Percentiles rank a stretch among this genome's conserved stretches.
Evolutionary conservation across 2,797 vertebrate species (phyloP).

Genomic region (Chanos chanos): DNA sequence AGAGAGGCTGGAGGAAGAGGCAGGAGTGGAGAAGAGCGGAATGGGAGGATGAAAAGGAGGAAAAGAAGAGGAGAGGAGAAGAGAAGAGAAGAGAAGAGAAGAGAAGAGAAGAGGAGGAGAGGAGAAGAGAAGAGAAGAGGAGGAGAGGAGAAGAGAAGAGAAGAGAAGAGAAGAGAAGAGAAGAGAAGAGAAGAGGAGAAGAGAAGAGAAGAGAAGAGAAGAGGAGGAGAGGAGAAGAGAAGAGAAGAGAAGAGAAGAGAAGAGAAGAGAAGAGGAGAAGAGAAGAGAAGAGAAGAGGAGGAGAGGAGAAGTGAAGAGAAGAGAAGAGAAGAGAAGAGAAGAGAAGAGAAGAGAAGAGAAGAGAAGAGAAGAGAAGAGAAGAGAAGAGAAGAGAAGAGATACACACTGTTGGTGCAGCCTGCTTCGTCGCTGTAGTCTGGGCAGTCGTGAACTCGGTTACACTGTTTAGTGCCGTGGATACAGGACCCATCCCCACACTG

Average conservation of each 20-base stretch:
- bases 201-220: background rate
- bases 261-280: background rate
- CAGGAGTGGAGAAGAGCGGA: too few relatives aligned
- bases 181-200: too few relatives aligned
- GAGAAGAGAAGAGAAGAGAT: background rate
- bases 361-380: background rate
- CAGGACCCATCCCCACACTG: slow-evolving; percentile 92
- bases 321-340: background rate
- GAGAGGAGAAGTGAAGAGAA: background rate
- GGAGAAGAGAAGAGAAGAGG: background rate
- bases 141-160: background rate
- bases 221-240: background rate
- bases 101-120: too few relatives aligned
- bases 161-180: background rate
- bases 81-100: too few relatives aligned
- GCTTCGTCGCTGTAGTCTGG: slow-evolving; percentile 90
- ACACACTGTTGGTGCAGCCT: slow-evolving; percentile 85
- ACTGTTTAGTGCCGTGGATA: slow-evolving; percentile 87
- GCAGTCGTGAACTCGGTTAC: slow-evolving; percentile 87
- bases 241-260: background rate
- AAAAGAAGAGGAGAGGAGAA: too few relatives aligned
- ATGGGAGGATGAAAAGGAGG: too few relatives aligned
- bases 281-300: background rate
- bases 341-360: background rate
- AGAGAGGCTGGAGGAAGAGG: too few relatives aligned